Conservation (phyloP, 2,113 vertebrate species). For the Pollimyrus isidori region DNA sequence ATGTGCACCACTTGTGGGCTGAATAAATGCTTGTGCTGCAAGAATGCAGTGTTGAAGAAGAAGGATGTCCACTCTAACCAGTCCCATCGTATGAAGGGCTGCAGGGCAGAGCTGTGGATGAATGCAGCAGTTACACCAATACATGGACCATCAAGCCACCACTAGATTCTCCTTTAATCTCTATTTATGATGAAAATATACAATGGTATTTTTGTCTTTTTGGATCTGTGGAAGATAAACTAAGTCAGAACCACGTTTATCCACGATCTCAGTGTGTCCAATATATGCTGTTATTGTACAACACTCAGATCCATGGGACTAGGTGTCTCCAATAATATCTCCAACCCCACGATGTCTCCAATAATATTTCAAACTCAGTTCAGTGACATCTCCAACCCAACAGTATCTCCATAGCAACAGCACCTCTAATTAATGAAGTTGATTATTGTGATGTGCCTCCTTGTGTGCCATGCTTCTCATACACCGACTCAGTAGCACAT, state of each 20-base stretch:
- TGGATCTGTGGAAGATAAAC: not conserved
- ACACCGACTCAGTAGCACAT: not conserved
- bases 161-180: not conserved
- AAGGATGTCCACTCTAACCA: not conserved
- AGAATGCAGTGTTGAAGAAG: not conserved
- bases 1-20: not conserved
- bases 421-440: not conserved
- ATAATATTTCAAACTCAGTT: not conserved
- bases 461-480: not conserved
- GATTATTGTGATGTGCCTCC: not conserved
- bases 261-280: not conserved
- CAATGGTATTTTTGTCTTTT: not conserved
- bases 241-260: not conserved
- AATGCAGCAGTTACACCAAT: not conserved
- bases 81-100: not conserved
- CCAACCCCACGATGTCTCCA: not conserved
- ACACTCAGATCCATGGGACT: constrained; percentile 8
- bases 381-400: not conserved
- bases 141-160: not conserved
- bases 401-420: not conserved
- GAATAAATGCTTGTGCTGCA: not conserved
- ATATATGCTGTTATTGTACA: not conserved
- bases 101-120: not conserved
- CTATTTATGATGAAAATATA: not conserved
- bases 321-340: not conserved